Base-by-base conservation (phyloP, 2,113 vertebrate genomes). In the Scomber japonicus region DNA sequence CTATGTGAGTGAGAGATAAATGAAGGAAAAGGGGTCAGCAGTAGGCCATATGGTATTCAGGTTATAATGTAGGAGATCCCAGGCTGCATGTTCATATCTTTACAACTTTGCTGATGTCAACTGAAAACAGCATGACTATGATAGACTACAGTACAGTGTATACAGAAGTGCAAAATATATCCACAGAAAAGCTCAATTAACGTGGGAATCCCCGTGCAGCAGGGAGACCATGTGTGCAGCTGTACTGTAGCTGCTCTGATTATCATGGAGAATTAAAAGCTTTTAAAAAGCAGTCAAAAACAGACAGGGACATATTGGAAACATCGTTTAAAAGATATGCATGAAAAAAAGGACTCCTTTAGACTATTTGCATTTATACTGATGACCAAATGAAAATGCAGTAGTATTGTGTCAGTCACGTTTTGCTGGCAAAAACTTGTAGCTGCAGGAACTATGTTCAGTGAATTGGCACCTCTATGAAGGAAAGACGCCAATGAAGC, bases 391-490 rank as follows among this genome's bases (percentile, higher is more conserved):
- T 51, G 12, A 45, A 72, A 77, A 59, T 8, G 50, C 15, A 27
- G 35, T 40, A 40, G 21, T 59, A 13, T 45, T 11, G 4, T 50
- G 12, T 57, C 71, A 40, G 65, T 75, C 61, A 78, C 8, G 51
- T 75, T 78, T 66, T 46, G 59, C 15, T 59, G 57, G 13, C 40
- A 44, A 35, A 72, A 65, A 46, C 40, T 16, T 78, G 24, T 19
- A 54, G 35, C 27, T 76, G 71, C 70, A 72, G 45, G 44, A 53
- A 45, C 51, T 56, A 30, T 68, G 50, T 79, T 83, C 11, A 71
- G 66, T 84, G 62, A 49, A 49, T 4, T 80, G 80, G 76, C 71
- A 55, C 64, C 74, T 61, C 65, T 81, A 66, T 75, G 71, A 76
- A 60, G 71, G 44, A 81, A 67, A 84, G 13, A 73, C 16, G 51